phyloP scores from a whole-genome alignment of 2,888 invertebrate species.

The Junonia oenone region DNA sequence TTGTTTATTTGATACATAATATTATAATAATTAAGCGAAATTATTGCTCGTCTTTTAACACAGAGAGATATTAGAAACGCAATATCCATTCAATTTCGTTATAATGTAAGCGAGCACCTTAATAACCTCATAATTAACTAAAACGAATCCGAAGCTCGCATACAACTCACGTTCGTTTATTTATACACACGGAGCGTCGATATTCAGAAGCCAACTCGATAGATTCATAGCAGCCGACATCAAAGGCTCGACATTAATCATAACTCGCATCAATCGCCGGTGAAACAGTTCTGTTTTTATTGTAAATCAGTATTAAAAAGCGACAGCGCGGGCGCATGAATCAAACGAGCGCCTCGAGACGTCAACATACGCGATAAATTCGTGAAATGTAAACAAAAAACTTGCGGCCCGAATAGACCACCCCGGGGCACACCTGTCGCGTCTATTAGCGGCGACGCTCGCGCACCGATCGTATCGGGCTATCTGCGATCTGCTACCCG shows the following conservation, averaged over 20 bases:
- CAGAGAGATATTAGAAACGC: slow-evolving; percentile 2
- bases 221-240: slow-evolving; percentile 77
- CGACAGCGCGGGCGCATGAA: slow-evolving; percentile 72
- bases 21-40: neutral
- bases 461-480: slow-evolving; percentile 54
- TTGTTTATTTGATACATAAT: neutral
- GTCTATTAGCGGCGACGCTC: slow-evolving; percentile 58
- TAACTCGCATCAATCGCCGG: slow-evolving; percentile 78
- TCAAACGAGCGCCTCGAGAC: slow-evolving; percentile 71
- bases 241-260: slow-evolving; percentile 76
- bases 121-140: slow-evolving; percentile 74
- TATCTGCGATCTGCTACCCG: slow-evolving; percentile 17
- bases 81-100: slow-evolving; percentile 13
- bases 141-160: slow-evolving; percentile 59
- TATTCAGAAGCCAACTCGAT: slow-evolving; percentile 75
- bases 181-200: slow-evolving; percentile 70
- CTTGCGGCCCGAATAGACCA: slow-evolving; percentile 59
- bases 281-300: slow-evolving; percentile 75
- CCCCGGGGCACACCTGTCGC: slow-evolving; percentile 74
- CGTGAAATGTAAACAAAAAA: slow-evolving; percentile 71
- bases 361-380: slow-evolving; percentile 72
- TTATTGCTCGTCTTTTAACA: neutral
- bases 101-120: slow-evolving; percentile 32
- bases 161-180: slow-evolving; percentile 66
- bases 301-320: slow-evolving; percentile 79